Base-by-base conservation (phyloP, 1,140 invertebrate genomes). In the Kradibia gibbosae region DNA sequence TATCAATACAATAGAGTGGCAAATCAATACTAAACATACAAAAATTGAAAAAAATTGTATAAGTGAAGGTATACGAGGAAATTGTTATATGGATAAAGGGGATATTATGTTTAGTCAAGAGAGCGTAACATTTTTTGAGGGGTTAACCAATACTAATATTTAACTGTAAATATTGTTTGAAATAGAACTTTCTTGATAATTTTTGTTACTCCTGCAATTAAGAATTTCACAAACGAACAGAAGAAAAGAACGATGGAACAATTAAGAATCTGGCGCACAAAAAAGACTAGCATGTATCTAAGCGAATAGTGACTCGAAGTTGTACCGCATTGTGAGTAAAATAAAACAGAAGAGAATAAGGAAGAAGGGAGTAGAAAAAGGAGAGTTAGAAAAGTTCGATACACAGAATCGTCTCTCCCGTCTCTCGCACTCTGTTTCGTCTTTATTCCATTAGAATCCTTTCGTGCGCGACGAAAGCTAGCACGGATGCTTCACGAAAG, bases 401-500 rank as follows among this genome's bases (percentile, higher is more conserved):
- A 84, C 80, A 45, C 22, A 31, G 42, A 31, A 48, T 62, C 39
- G 39, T 39, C 13, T 77, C 75, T 77, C 75, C 28, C 57, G 25
- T 77, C 75, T 77, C 75, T 45, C 75, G n/a, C 57, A 17, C 36
- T 65, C 75, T 7, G 39, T 11, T 25, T 3, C 11, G 39, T 62
- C 73, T 36, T 74, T 73, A 80, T 80, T 73, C 79, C 71, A 67
- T 80, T 80, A 73, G 36, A 65, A 65, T 39, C 39, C 48, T 50
- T 71, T 57, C 60, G 82, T 50, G 82, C 83, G 81, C 77, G 81
- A 77, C 84, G 80, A 82, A 84, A 80, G 80, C 81, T 71, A 73
- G 83, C 76, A 82, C 75, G 84, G 85, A 85, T 81, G 82, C 78
- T 80, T 78, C 34, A 82, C 73, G 80, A 84, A 83, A 83, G 83